phyloP scores from a whole-genome alignment of 2,888 invertebrate species.

The Asteroscopus sphinx region DNA sequence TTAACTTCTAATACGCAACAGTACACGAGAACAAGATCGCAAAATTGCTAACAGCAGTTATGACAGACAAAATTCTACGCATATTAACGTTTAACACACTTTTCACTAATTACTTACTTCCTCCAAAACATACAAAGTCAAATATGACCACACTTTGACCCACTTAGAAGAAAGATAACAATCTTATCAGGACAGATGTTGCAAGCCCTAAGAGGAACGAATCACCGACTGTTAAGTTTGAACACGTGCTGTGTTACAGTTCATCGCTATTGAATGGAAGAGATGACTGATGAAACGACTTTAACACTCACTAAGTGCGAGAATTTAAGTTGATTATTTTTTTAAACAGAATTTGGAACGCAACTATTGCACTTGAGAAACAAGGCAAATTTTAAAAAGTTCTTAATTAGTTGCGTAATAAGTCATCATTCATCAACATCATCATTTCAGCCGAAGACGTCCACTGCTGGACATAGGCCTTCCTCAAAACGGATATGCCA shows the following conservation, averaged over 20 bases:
- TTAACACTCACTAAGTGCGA: conserved; percentile 42
- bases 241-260: conserved; percentile 71
- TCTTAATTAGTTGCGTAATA: too few species aligned
- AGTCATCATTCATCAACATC: too few species aligned
- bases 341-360: too few species aligned
- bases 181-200: conserved; percentile 57
- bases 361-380: too few species aligned
- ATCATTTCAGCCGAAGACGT: too few species aligned
- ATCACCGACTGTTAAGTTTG: conserved; percentile 71
- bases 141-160: conserved; percentile 48
- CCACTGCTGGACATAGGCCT: too few species aligned
- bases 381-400: too few species aligned
- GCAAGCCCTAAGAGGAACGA: conserved; percentile 63
- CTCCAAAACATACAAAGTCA: conserved; percentile 28
- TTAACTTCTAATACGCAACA: too few species aligned
- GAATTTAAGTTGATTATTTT: background rate
- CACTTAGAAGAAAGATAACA: conserved; percentile 48
- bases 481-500: too few species aligned
- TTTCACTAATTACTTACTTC: conserved; percentile 40
- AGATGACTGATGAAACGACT: conserved; percentile 65
- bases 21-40: background rate
- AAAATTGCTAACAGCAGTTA: background rate
- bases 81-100: conserved; percentile 27
- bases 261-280: conserved; percentile 66
- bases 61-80: conserved; percentile 2